Conservation (phyloP, 35 echinoderm and acorn worm genomes). For the Ophiothrix spiculata region DNA sequence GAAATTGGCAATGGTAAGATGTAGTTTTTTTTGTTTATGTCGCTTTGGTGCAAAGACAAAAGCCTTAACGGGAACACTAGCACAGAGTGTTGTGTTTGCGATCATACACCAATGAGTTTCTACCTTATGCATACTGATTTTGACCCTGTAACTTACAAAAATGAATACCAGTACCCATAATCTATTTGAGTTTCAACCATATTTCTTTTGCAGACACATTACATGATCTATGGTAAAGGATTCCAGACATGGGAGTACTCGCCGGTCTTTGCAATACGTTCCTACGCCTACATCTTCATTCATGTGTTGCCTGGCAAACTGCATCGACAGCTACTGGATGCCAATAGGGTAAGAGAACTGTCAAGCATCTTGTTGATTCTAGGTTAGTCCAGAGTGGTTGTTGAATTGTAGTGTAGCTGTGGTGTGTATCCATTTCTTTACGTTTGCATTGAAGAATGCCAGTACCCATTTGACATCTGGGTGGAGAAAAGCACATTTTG, state of each 20-base stretch:
- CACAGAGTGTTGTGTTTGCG: too few species aligned
- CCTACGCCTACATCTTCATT: conserved; percentile 85
- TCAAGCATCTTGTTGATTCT: neutral
- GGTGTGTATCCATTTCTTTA: neutral
- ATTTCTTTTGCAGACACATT: conserved; percentile 90
- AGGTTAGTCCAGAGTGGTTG: neutral
- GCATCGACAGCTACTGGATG: conserved; percentile 59
- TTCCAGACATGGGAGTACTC: conserved; percentile 99
- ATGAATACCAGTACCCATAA: neutral
- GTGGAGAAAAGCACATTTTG: neutral
- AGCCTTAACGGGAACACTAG: too few species aligned
- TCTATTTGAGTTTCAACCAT: neutral
- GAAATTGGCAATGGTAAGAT: too few species aligned
- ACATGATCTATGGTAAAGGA: conserved; percentile 76
- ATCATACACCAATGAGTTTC: too few species aligned
- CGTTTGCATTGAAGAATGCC: neutral
- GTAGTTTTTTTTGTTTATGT: too few species aligned
- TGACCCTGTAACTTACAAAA: neutral
- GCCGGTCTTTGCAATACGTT: conserved; percentile 82
- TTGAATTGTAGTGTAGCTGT: neutral
- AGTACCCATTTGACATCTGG: neutral
- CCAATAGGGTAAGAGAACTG: conserved; percentile 64
- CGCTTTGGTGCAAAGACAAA: too few species aligned
- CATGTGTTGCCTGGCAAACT: conserved; percentile 74
- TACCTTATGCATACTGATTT: neutral